Base-by-base conservation (phyloP, 1,140 invertebrate species). In the Diachasmimorpha longicaudata region DNA sequence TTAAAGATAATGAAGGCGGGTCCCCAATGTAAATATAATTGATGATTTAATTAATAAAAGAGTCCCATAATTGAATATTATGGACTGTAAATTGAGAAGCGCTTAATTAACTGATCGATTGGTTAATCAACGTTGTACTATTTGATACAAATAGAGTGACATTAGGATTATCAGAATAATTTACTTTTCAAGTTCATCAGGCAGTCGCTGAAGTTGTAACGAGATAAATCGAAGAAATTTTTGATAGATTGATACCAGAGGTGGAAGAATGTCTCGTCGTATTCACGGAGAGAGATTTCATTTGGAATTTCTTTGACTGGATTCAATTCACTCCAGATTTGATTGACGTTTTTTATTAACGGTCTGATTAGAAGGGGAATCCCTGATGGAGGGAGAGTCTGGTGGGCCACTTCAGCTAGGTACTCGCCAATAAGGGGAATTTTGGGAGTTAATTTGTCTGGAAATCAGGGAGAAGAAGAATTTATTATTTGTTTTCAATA, bases 301-400 rank as follows among this genome's bases (percentile, higher is more conserved):
- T 79, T 71, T 5, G 78, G 77, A 39, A 83, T 78, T 31, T 79
- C 21, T 72, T 76, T 48, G 25, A 70, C 68, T 46, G 68, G 25
- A 52, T 69, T 42, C 63, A 23, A 70, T 67, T 75, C 72, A 68
- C 67, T 72, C 74, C 73, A 78, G 70, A 42, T 71, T 66, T 80
- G 74, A 78, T 79, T 80, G 21, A 74, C 69, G 55, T 75, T 80
- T 25, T 78, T 58, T 46, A 78, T 73, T 16, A 78, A 42, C 1
- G 16, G 71, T 37, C 81, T 81, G 71, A 85, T 76, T 44, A 79
- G 78, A 66, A 84, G 21, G 13, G 81, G 44, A 23, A 85, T 80
- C 3, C 85, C 85, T 10, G 85, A 87, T 4, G 85, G 85, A 39
- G 85, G 85, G 70, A 85, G 82, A 76, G 78, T 82, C 70, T 87